Evolutionary conservation across 2,113 vertebrate genomes (phyloP).

Genomic region (Uropsilus gracilis): DNA sequence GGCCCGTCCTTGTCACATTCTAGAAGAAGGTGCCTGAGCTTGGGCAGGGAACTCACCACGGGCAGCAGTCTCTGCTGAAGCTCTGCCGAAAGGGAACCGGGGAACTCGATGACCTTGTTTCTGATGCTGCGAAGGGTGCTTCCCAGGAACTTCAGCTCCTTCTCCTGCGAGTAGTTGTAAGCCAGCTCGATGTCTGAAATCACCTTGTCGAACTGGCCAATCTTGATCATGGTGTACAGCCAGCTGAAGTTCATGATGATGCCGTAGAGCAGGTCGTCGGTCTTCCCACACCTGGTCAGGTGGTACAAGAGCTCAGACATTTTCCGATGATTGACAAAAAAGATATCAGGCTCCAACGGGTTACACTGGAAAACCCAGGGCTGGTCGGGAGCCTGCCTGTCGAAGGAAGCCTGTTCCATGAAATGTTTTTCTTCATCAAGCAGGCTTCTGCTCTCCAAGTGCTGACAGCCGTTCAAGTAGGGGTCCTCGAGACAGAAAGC

Average conservation of each 20-base stretch:
- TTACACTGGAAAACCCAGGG: slow-evolving; percentile 99
- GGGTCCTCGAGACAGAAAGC: slow-evolving; percentile 92
- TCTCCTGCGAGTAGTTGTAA: slow-evolving; percentile 95
- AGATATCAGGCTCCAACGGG: slow-evolving; percentile 96
- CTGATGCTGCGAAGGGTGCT: slow-evolving; percentile 94
- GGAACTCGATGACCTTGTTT: slow-evolving; percentile 93
- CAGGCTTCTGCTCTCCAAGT: slow-evolving; percentile 90
- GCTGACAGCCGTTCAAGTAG: slow-evolving; percentile 89
- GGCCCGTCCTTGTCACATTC: slow-evolving; percentile 99
- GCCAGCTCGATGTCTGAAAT: slow-evolving; percentile 95
- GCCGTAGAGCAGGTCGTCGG: slow-evolving; percentile 95
- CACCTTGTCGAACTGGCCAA: slow-evolving; percentile 97
- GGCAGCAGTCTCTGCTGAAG: slow-evolving; percentile 97
- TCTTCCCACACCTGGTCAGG: slow-evolving; percentile 94
- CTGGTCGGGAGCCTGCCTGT: slow-evolving; percentile 96
- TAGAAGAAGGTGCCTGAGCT: slow-evolving; percentile 96
- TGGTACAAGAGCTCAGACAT: slow-evolving; percentile 98
- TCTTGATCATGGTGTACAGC: slow-evolving; percentile 99
- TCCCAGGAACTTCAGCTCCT: slow-evolving; percentile 97
- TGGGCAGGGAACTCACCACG: slow-evolving; percentile 96
- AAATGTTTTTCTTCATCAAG: slow-evolving; percentile 91
- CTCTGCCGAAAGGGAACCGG: slow-evolving; percentile 96
- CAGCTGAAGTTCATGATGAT: slow-evolving; percentile 99
- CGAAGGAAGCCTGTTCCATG: slow-evolving; percentile 93
- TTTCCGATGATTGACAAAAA: slow-evolving; percentile 99